Conservation (phyloP, 2,888 invertebrate species). For the Ptychoptera contaminata region DNA sequence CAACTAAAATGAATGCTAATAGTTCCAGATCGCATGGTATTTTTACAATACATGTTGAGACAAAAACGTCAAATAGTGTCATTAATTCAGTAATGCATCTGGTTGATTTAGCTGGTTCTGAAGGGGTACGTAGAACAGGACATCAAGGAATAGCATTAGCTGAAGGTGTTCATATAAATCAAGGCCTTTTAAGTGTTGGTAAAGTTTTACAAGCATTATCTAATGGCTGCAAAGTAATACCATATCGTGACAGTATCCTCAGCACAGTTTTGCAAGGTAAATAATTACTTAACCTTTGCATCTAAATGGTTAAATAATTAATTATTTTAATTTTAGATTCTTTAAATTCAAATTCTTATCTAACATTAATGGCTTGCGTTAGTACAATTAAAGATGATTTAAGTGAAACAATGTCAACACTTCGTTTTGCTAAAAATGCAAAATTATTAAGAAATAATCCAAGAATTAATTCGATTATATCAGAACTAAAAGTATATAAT, state of each 20-base stretch:
- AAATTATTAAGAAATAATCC: constrained; percentile 32
- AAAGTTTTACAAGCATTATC: constrained; percentile 34
- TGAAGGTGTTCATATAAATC: constrained; percentile 36
- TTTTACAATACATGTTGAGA: constrained; percentile 30
- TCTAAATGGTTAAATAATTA: background rate
- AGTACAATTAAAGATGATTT: constrained; percentile 29
- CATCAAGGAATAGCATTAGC: constrained; percentile 32
- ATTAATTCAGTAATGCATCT: constrained; percentile 31
- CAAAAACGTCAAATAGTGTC: constrained; percentile 9
- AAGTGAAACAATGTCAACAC: constrained; percentile 32
- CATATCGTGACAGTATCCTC: constrained; percentile 34
- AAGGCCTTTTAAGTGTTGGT: constrained; percentile 32
- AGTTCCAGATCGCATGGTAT: constrained; percentile 38
- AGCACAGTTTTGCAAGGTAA: constrained; percentile 33
- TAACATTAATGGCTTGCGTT: constrained; percentile 34
- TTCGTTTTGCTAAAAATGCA: constrained; percentile 33
- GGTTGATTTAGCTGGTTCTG: constrained; percentile 37
- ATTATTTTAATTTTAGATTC: constrained; percentile 26
- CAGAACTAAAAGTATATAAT: constrained; percentile 19
- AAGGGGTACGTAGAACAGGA: constrained; percentile 34
- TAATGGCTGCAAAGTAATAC: constrained; percentile 26
- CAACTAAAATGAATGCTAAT: constrained; percentile 32
- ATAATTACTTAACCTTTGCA: background rate
- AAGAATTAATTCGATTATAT: constrained; percentile 23
- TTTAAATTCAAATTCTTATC: constrained; percentile 30